Evolutionary conservation across 2,888 invertebrate genomes (phyloP).

Genomic region (Dyspetes luteomarginatus): DNA sequence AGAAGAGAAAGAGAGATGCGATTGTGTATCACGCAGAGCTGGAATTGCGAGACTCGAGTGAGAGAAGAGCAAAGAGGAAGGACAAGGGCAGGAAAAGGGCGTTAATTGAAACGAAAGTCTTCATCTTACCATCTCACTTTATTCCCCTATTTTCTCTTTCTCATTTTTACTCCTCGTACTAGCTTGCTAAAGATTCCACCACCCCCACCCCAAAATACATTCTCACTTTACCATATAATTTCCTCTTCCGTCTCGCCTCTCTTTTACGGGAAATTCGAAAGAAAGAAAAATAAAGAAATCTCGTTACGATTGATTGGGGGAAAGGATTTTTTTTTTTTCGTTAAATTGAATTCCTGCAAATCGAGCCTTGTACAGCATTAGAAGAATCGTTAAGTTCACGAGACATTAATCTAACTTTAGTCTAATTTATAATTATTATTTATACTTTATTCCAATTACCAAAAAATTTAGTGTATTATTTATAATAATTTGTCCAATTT

Average conservation of each 20-base stretch:
- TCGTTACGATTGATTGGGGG: background rate
- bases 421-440: no score
- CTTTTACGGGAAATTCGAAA: background rate
- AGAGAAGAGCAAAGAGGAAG: slow-evolving; percentile 68
- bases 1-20: slow-evolving; percentile 9
- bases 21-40: slow-evolving; percentile 45
- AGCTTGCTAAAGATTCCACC: slow-evolving; percentile 54
- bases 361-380: no score
- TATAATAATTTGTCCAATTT: no score
- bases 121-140: slow-evolving; percentile 67
- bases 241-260: slow-evolving; percentile 23
- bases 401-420: no score
- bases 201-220: slow-evolving; percentile 34
- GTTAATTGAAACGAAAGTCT: slow-evolving; percentile 78
- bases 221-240: slow-evolving; percentile 32
- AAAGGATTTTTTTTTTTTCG: background rate
- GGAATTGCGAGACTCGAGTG: slow-evolving; percentile 33
- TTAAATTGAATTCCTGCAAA: background rate
- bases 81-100: slow-evolving; percentile 71
- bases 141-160: slow-evolving; percentile 43
- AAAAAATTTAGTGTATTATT: no score
- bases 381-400: no score
- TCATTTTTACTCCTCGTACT: slow-evolving; percentile 33
- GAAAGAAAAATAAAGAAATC: background rate
- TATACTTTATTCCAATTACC: no score